phyloP scores from a whole-genome alignment of 2,888 invertebrate genomes.

The Meganola albula region DNA sequence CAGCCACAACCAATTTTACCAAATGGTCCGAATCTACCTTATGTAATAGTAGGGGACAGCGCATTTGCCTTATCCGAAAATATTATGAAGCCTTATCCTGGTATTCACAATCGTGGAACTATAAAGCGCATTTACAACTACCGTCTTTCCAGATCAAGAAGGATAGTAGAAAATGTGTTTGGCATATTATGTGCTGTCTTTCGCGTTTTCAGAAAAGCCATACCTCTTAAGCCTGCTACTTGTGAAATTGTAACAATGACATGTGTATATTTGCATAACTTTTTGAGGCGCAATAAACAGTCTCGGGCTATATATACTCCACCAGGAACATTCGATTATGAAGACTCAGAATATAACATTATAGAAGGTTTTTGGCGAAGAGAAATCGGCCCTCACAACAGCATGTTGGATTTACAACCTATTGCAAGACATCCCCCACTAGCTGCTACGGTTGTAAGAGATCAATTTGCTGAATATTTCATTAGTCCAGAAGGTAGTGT shows the following conservation, averaged over 20 bases:
- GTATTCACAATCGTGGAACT: constrained; percentile 13
- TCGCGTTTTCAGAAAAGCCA: constrained; percentile 10
- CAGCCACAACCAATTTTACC: constrained; percentile 15
- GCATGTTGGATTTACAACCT: constrained; percentile 1
- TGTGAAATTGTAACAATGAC: constrained; percentile 19
- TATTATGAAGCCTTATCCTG: constrained; percentile 23
- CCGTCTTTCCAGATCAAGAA: constrained; percentile 22
- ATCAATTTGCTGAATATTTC: constrained; percentile 10
- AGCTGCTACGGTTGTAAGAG: constrained; percentile 8
- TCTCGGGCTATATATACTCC: constrained; percentile 9
- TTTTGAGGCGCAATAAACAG: constrained; percentile 9
- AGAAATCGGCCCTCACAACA: constrained; percentile 1
- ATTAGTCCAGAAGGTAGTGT: constrained; percentile 13
- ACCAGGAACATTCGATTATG: constrained; percentile 14
- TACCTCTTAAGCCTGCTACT: background rate
- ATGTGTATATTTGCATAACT: constrained; percentile 15
- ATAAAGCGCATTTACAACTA: constrained; percentile 13
- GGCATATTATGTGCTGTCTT: constrained; percentile 14
- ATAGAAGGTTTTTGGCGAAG: constrained; percentile 7
- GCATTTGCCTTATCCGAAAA: constrained; percentile 18
- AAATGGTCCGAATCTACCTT: constrained; percentile 16
- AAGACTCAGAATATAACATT: constrained; percentile 12
- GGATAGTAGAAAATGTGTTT: constrained; percentile 24
- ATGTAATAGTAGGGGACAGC: constrained; percentile 28
- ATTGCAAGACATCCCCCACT: constrained; percentile 1